Percentiles rank a stretch among this genome's conserved stretches.
Evolutionary conservation across 2,888 invertebrate species (phyloP).

Genomic region (Julus scandinavius): DNA sequence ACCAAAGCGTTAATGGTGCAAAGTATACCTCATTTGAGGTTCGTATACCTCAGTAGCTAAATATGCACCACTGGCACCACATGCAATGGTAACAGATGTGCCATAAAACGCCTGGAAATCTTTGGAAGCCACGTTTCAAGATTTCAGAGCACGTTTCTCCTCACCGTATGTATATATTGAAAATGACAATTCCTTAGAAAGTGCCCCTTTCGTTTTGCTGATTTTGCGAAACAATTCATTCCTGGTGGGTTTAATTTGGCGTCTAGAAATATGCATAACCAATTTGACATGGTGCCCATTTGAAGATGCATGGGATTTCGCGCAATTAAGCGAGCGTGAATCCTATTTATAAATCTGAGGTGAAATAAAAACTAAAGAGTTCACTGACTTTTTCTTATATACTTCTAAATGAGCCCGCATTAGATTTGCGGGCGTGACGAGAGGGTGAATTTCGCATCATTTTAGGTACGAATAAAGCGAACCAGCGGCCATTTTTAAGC

Average conservation of each 20-base stretch:
- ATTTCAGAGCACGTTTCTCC: background rate
- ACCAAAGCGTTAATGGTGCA: no score
- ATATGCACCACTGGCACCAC: no score
- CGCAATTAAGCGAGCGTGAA: conserved; percentile 35
- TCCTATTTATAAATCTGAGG: conserved; percentile 12
- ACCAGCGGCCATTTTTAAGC: conserved; percentile 9
- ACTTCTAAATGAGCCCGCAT: background rate
- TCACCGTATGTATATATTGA: background rate
- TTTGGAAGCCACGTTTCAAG: background rate
- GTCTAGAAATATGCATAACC: background rate
- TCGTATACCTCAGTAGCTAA: no score
- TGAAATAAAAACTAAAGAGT: conserved; percentile 10
- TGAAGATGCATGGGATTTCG: background rate
- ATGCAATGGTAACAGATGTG: background rate
- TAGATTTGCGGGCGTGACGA: conserved; percentile 28
- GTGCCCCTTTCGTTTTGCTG: background rate
- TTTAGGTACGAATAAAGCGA: conserved; percentile 1
- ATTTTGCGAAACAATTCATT: background rate
- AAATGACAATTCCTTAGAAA: background rate
- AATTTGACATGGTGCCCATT: background rate
- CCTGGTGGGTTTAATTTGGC: background rate
- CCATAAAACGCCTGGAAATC: background rate
- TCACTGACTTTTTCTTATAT: background rate
- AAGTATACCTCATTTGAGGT: no score
- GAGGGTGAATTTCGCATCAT: background rate